Evolutionary conservation across 2,113 vertebrate genomes (phyloP), one percentile per base, ranked within the genome.

Genomic region (Nasalis larvatus): DNA sequence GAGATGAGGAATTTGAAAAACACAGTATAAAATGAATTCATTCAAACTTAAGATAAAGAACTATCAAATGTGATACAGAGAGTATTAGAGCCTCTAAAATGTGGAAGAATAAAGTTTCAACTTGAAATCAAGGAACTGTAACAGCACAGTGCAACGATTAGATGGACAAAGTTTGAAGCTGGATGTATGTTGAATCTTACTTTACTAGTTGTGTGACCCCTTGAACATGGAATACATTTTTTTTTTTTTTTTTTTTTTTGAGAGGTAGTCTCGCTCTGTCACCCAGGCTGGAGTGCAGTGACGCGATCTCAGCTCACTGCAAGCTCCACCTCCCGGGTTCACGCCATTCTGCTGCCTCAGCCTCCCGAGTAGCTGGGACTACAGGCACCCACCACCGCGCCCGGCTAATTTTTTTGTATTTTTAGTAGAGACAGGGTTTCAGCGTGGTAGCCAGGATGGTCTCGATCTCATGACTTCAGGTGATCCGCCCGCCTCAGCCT

Each of bases 31-130:
- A 87, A 81, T 25, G 35, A 71, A 90, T 35, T 91, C 42, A 92
- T 94, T 92, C 37, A 71, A 89, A 85, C 10, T 81, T 11, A 80
- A 85, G 37, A 60, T 83, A 47, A 71, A 88, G 2, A 91, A 17
- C 2, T 37, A 60, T 49, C 40, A 13, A 80, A 8, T 47, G 47
- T 77, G 84, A 40, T 56, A 30, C 6, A 60, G 18, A 66, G 25
- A 27, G 17, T 35, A 60, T 56, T 25, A 77, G 21, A 68, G 10
- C 5, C 17, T 42, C 60, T 63, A 37, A 78, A 73, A 81, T 18
- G 66, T 21, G 25, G 32, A 47, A 32, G 13, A 84, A 69, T 69
- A 74, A 54, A 49, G 7, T 47, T 86, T 58, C 23, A 81, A 6
- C 45, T 60, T 81, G 63, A 63, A 85, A 84, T 21, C 21, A 52